A percentile compares a stretch with the other conserved stretches of the same genome.
phyloP scores from a whole-genome alignment of 2,797 vertebrate species.

The Notamacropus eugenii region DNA sequence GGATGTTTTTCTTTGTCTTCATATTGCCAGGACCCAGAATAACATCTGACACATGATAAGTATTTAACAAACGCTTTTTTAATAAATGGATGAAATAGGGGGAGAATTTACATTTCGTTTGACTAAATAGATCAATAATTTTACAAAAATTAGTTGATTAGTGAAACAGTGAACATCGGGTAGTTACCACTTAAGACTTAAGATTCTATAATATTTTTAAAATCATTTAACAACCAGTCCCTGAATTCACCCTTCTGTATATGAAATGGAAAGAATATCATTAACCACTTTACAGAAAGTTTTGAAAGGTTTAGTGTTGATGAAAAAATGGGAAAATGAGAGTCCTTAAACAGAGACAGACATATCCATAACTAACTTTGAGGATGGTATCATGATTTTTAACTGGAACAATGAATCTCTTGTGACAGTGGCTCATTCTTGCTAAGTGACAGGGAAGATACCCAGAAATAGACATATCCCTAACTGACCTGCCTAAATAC shows the following conservation, averaged over 20 bases:
- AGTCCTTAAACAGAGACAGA: slow-evolving; percentile 53
- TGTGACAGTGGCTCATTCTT: slow-evolving; percentile 24
- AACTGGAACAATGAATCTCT: slow-evolving; percentile 53
- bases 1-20: slow-evolving; percentile 22
- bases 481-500: slow-evolving; percentile 41
- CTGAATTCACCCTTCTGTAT: not conserved
- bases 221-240: not conserved
- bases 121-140: not conserved
- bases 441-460: slow-evolving; percentile 10
- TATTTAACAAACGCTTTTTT: not conserved
- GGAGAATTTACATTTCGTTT: not conserved
- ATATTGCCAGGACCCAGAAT: not conserved
- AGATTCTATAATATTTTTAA: not conserved
- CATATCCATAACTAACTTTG: slow-evolving; percentile 54
- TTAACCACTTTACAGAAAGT: slow-evolving; percentile 24
- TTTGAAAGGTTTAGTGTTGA: slow-evolving; percentile 58
- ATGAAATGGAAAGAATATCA: not conserved
- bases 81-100: not conserved
- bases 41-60: not conserved
- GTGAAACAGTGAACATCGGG: not conserved
- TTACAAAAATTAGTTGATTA: not conserved
- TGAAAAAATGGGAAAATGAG: slow-evolving; percentile 51
- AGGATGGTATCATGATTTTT: slow-evolving; percentile 48
- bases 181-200: not conserved
- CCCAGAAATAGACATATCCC: not conserved